A percentile compares a stretch with the other conserved stretches of the same genome.
Evolutionary conservation across 1,140 invertebrate species (phyloP).

Genomic region (Dysdera silvatica): DNA sequence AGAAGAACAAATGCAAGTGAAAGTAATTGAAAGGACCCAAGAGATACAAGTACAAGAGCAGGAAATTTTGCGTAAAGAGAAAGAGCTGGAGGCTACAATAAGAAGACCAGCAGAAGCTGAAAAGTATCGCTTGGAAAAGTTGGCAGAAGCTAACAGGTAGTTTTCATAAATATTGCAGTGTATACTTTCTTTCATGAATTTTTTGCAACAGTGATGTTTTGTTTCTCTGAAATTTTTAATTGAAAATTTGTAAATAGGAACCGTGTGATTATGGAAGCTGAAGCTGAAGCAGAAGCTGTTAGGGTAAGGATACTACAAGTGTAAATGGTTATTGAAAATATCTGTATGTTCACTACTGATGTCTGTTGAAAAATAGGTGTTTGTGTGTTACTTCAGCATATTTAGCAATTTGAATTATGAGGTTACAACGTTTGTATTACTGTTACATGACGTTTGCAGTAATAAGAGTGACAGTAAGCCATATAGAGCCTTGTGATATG

Average conservation of each 20-base stretch:
- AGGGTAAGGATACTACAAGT: constrained; percentile 53
- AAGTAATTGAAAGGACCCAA: constrained; percentile 47
- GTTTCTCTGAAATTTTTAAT: too few species aligned
- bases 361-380: too few species aligned
- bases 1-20: constrained; percentile 49
- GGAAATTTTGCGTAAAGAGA: constrained; percentile 39
- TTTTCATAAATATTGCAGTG: too few species aligned
- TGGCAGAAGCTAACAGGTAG: constrained; percentile 76
- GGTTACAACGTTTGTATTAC: too few species aligned
- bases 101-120: constrained; percentile 48
- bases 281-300: constrained; percentile 87
- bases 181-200: constrained; percentile 2
- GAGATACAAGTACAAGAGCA: constrained; percentile 43
- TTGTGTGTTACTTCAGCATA: too few species aligned
- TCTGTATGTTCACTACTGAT: too few species aligned
- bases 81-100: constrained; percentile 46
- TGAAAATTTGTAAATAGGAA: constrained; percentile 34
- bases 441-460: too few species aligned
- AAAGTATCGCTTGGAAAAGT: constrained; percentile 67
- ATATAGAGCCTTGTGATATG: too few species aligned
- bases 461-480: too few species aligned
- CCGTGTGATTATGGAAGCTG: constrained; percentile 71
- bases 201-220: too few species aligned
- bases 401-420: too few species aligned
- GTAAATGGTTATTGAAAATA: too few species aligned